A percentile compares a stretch with the other conserved stretches of the same genome.
Conservation (phyloP, 2,888 invertebrate species). For the Leptopilina drosophilae region DNA sequence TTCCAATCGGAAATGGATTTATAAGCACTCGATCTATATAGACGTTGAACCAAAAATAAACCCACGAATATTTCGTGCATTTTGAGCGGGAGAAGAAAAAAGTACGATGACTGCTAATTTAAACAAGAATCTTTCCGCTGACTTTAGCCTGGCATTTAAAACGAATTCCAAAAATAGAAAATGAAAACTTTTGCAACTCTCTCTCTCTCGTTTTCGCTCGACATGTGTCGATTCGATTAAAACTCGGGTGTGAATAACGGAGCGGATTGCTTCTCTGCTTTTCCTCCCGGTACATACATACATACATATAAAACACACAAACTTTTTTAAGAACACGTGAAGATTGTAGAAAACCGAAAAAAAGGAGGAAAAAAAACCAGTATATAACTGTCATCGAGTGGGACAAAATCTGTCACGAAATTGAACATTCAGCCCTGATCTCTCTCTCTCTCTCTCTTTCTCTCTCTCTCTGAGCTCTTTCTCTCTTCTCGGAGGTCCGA, state of each 20-base stretch:
- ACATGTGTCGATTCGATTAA: slow-evolving; percentile 55
- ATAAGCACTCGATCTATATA: too few relatives aligned
- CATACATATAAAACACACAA: neutral
- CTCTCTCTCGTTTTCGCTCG: neutral
- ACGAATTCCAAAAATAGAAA: slow-evolving; percentile 54
- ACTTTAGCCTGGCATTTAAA: slow-evolving; percentile 31
- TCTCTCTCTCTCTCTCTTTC: slow-evolving; percentile 7
- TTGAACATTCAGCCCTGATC: neutral
- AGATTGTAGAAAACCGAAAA: neutral
- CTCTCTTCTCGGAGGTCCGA: slow-evolving; percentile 23
- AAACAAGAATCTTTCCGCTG: slow-evolving; percentile 35
- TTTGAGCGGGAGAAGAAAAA: neutral
- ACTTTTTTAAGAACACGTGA: neutral
- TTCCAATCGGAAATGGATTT: too few relatives aligned
- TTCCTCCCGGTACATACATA: neutral
- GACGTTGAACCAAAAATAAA: too few relatives aligned
- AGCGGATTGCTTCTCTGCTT: slow-evolving; percentile 4
- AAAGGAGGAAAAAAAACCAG: neutral
- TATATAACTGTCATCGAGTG: slow-evolving; percentile 19
- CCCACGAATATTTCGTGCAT: too few relatives aligned
- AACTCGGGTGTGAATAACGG: slow-evolving; percentile 13
- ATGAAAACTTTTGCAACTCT: slow-evolving; percentile 32
- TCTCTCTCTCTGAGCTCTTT: neutral
- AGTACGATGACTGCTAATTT: slow-evolving; percentile 34
- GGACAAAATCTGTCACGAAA: neutral